Base-by-base conservation (phyloP, 2,888 invertebrate genomes). In the Clanis bilineata region DNA sequence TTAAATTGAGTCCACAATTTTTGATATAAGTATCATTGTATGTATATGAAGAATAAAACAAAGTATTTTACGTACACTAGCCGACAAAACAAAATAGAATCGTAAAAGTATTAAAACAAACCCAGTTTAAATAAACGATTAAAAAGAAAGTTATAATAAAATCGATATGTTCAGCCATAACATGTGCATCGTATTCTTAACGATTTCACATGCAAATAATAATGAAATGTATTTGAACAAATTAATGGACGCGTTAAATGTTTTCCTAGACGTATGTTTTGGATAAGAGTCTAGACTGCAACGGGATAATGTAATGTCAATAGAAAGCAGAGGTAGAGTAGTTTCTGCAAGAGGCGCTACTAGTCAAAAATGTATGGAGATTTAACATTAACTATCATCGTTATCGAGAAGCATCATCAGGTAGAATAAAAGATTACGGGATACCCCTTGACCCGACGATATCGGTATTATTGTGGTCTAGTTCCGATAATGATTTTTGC, bases 71-170 rank as follows among this genome's bases (percentile, higher is more conserved):
- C 32, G 28, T 28, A 18, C 36, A 36, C 51, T 10, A 32, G 10
- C 32, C 18, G 25, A n/a, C 45, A 45, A 25, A 45, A 45, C 25
- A 47, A 18, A 51, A 28, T 9, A n/a, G 18, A 18, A 51, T 15
- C 28, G 18, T 18, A 10, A 28, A 51, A 51, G 18, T 51, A 51
- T 51, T 51, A 32, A 28, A 51, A 18, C 32, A 51, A 51, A 51
- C 28, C 28, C 47, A 51, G 32, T 9, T 51, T 51, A 51, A 51
- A 32, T 32, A 51, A 51, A 51, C 10, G 32, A 18, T 10, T 10
- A 5, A 51, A 51, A 32, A 32, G 28, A 18, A 28, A 51, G 28
- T 51, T 18, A 32, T 25, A 51, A 51, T 51, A 32, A 18, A 51
- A 51, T 51, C 25, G 2, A 25, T 45, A 51, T 51, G 18, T 51